Conservation (phyloP, 1,140 invertebrate species). For the Pentalonia nigronervosa region DNA sequence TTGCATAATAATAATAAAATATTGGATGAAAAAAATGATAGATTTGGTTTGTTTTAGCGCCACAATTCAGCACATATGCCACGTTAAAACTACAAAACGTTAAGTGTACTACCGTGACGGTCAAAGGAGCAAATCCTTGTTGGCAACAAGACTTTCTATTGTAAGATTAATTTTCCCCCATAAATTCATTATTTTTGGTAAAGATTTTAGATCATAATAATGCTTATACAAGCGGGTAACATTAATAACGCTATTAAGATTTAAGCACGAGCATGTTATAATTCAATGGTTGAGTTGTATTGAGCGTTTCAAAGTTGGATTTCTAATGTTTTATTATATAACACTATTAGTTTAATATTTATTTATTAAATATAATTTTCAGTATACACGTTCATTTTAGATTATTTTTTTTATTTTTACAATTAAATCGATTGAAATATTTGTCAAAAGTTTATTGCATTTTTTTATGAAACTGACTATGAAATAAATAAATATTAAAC, state of each 20-base stretch:
- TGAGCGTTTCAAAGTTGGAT: background rate
- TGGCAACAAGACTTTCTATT: constrained; percentile 99
- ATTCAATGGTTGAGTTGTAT: background rate
- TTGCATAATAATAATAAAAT: background rate
- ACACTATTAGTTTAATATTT: background rate
- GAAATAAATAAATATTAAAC: background rate
- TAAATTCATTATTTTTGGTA: background rate
- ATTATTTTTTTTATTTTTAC: background rate
- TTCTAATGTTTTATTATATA: background rate
- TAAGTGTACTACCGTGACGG: constrained; percentile 95
- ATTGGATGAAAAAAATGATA: background rate
- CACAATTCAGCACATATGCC: constrained; percentile 90
- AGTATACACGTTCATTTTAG: background rate
- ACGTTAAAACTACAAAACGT: constrained; percentile 97
- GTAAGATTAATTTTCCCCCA: constrained; percentile 74
- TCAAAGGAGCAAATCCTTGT: constrained; percentile 92
- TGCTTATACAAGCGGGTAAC: background rate
- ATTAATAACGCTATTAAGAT: background rate
- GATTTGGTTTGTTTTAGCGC: constrained; percentile 66
- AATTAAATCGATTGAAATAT: background rate
- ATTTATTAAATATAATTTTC: background rate
- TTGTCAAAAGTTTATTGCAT: background rate
- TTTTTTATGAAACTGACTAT: background rate
- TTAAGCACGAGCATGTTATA: background rate
- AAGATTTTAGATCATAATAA: background rate